Evolutionary conservation across 2,113 vertebrate genomes (phyloP).

Genomic region (Heterochromis multidens): DNA sequence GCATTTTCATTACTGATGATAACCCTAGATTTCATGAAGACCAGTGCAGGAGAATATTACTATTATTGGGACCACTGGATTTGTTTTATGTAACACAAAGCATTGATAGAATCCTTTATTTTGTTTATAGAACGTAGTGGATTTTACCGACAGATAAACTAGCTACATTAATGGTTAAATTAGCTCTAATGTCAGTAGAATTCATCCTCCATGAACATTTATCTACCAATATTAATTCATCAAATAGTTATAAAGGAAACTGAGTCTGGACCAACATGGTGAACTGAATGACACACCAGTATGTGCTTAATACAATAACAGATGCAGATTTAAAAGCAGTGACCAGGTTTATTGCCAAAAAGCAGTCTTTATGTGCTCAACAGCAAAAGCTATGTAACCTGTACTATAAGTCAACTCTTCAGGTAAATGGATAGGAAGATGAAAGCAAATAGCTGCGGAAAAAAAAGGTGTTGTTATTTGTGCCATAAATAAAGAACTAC

Average conservation of each 20-base stretch:
- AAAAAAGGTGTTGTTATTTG: background rate
- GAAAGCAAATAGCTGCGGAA: background rate
- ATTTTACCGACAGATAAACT: background rate
- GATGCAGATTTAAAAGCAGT: background rate
- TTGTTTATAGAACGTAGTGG: background rate
- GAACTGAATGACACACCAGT: background rate
- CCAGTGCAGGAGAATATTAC: background rate
- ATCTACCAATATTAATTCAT: background rate
- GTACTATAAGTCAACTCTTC: background rate
- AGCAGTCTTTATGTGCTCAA: background rate
- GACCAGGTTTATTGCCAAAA: background rate
- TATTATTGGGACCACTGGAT: background rate
- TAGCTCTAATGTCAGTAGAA: background rate
- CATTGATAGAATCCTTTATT: background rate
- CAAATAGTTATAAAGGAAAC: background rate
- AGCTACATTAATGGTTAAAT: background rate
- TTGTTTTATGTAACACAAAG: background rate
- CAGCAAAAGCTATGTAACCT: background rate
- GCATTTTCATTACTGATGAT: background rate
- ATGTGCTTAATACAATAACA: background rate
- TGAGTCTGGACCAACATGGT: background rate
- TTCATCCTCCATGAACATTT: background rate
- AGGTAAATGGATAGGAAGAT: background rate
- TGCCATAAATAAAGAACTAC: background rate
- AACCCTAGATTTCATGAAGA: background rate